Evolutionary conservation across 1,140 invertebrate genomes (phyloP), one percentile per base, ranked within the genome.

Genomic region (Ruditapes philippinarum): DNA sequence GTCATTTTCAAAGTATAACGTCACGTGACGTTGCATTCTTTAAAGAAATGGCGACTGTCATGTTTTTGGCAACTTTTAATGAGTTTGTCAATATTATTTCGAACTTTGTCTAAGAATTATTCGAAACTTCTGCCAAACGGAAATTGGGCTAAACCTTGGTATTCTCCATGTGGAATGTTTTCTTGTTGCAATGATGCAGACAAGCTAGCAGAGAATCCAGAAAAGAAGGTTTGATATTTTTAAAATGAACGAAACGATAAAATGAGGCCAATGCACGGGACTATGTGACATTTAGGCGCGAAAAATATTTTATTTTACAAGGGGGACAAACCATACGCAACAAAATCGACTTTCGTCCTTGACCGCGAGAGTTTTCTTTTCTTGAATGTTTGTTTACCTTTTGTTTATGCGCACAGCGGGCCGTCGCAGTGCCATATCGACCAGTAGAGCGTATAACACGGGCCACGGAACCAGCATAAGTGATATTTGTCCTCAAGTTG

Each of bases 381-480:
- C 3, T 28, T 31, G 73, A 49, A 49, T 31, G 28, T 78, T 78
- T 54, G 45, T 78, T 78, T 78, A 54, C 49, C 49, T 78, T 78
- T 78, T 51, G 25, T 54, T 36, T 57, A 78, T 78, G 74, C 45
- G 31, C 42, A 36, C 22, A 51, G 22, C 45, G 28, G 74, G 74
- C 1, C 74, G 1, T 62, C 5, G 31, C 7, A 17, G 1, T 5
- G 54, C 9, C 25, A 25, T 33, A 5, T 51, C 12, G 17, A 31
- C 22, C n/a, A 31, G 3, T 33, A 5, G 25, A 57, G 45, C 45
- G 17, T 0, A 78, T 54, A 4, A 7, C 33, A 31, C 33, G 28
- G 19, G 42, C n/a, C 74, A 28, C 45, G 25, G 74, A 51, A 51
- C 45, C 17, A 45, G 74, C 49, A 51, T 78, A 14, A 9, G 5